A percentile compares a stretch with the other conserved stretches of the same genome.
phyloP scores from a whole-genome alignment of 2,797 vertebrate genomes.

The Anas bernieri region DNA sequence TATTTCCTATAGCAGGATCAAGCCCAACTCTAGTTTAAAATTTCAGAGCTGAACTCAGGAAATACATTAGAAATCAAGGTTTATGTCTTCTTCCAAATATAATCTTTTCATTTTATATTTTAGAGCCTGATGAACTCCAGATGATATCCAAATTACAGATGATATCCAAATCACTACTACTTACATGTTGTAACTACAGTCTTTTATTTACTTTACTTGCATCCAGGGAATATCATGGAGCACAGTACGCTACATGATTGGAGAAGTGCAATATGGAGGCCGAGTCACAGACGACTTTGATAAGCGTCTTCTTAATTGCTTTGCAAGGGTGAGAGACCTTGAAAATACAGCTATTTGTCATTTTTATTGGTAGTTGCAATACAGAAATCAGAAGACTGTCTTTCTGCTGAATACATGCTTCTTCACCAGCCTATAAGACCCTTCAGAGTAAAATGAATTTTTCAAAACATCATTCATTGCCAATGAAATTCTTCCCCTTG shows the following conservation, averaged over 20 bases:
- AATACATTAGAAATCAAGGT: not conserved
- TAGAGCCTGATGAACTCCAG: not conserved
- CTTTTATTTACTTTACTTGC: constrained; percentile 1
- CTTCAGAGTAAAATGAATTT: not conserved
- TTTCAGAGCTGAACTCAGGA: not conserved
- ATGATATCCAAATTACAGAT: not conserved
- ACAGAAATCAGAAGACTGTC: not conserved
- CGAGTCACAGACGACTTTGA: constrained; percentile 78
- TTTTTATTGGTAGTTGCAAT: not conserved
- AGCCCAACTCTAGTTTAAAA: not conserved
- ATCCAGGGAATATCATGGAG: constrained; percentile 80
- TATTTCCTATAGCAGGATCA: not conserved
- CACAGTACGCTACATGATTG: constrained; percentile 81
- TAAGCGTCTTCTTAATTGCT: constrained; percentile 87
- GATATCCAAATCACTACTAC: not conserved
- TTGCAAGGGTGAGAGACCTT: constrained; percentile 77
- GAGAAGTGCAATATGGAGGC: constrained; percentile 83
- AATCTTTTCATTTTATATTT: not conserved
- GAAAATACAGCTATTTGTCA: not conserved
- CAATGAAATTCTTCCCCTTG: not conserved
- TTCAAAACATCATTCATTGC: not conserved
- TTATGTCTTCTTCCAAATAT: not conserved
- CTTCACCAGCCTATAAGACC: not conserved
- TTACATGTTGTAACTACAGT: not conserved
- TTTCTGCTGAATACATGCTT: not conserved